Evolutionary conservation across 2,888 invertebrate genomes (phyloP), one percentile per base, ranked within the genome.

Genomic region (Mellilla xanthometata): DNA sequence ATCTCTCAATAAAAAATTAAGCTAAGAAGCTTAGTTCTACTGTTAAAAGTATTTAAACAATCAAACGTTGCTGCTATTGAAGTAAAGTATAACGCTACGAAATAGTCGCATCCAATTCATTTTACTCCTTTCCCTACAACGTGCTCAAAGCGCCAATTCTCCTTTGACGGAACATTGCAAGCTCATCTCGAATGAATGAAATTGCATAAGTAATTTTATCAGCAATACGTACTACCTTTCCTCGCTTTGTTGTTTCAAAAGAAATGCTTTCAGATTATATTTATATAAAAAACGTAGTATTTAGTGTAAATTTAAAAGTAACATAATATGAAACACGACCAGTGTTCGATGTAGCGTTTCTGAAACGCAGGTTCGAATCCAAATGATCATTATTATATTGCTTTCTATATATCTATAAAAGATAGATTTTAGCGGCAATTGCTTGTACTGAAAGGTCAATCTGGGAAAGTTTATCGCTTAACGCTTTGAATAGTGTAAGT

Each of bases 181-280:
- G 39, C 29, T 38, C 26, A 34, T 49, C 34, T 42, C 7, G 38
- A 42, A 33, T 40, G 42, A 46, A 52, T 52, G 23, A 49, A 51
- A 55, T 34, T 55, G 51, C 54, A 54, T 49, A 54, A 52, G 45
- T 57, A 52, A 60, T 52, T 42, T 39, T 36, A 51, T 49, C 32
- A 39, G 15, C 23, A 29, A 32, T 29, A 22, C 24, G 13, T 30
- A 43, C 27, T 36, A 35, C 11, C 26, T 19, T 9, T 23, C 7
- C 26, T n/a, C 24, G 9, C 23, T 27, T 8, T 12, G 2, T 33
- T 13, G 19, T 35, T 26, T n/a, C n/a, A 15, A 15, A 15, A 3
- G 5, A 15, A 15, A 15, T 15, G 5, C 15, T 5, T 15, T 15
- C 2, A 15, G 15, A 15, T 5, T 15, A 5, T 15, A 5, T 15